Evolutionary conservation across 2,888 invertebrate genomes (phyloP).

Genomic region (Drosophila greeni): DNA sequence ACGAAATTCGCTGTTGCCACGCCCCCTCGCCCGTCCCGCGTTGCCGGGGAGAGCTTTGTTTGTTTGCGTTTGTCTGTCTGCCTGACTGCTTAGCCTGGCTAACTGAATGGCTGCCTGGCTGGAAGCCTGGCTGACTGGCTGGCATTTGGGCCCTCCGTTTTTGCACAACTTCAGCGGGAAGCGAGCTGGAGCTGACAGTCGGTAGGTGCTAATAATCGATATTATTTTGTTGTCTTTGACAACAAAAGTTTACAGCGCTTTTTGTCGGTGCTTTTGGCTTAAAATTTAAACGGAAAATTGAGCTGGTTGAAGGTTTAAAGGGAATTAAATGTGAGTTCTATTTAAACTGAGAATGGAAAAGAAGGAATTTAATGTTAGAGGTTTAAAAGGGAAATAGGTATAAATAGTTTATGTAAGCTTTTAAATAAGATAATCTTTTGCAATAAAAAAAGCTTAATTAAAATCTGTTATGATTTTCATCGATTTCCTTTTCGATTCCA

Average conservation of each 20-base stretch:
- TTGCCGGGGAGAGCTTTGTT: constrained; percentile 54
- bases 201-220: constrained; percentile 67
- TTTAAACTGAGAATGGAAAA: constrained; percentile 2
- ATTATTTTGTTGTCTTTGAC: constrained; percentile 68
- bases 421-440: too few species aligned
- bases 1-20: constrained; percentile 49
- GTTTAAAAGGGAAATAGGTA: background rate
- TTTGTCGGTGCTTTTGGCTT: constrained; percentile 38
- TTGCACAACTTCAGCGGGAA: constrained; percentile 35
- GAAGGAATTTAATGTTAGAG: background rate
- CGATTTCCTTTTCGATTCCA: too few species aligned
- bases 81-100: constrained; percentile 37
- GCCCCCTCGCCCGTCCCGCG: constrained; percentile 7
- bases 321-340: constrained; percentile 8
- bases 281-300: constrained; percentile 22
- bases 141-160: constrained; percentile 34
- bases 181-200: constrained; percentile 36
- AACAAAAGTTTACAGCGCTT: constrained; percentile 62
- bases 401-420: background rate
- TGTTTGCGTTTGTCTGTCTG: constrained; percentile 58
- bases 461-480: background rate
- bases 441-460: too few species aligned
- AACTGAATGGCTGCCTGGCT: constrained; percentile 33
- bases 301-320: constrained; percentile 3
- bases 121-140: constrained; percentile 25